Evolutionary conservation across 2,797 vertebrate species (phyloP).

Genomic region (Epinephelus coioides): DNA sequence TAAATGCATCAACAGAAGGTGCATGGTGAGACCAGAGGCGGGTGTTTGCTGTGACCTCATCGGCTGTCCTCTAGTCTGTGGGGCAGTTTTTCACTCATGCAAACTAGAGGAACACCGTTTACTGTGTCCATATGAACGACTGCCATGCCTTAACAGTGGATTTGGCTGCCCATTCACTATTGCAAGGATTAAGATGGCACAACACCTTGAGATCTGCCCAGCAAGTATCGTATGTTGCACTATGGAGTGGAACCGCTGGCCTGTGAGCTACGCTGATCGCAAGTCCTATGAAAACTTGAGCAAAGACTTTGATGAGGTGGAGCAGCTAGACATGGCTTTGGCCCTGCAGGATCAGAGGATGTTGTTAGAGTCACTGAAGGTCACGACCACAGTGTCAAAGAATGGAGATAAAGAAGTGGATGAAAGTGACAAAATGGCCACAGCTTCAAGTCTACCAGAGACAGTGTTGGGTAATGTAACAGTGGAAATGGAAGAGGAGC

Average conservation of each 20-base stretch:
- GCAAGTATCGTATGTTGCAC: conserved; percentile 99
- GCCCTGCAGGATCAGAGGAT: conserved; percentile 99
- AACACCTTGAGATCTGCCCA: conserved; percentile 94
- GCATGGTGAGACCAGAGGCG: conserved; percentile 94
- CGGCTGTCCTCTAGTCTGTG: conserved; percentile 95
- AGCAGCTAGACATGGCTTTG: conserved; percentile 98
- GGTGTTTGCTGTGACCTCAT: conserved; percentile 94
- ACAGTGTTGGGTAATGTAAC: conserved; percentile 59
- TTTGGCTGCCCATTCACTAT: conserved; percentile 97
- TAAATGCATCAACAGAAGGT: conserved; percentile 96
- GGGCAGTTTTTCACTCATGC: conserved; percentile 96
- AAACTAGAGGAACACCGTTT: conserved; percentile 95
- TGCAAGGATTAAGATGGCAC: conserved; percentile 92
- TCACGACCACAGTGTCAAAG: conserved; percentile 94
- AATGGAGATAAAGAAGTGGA: conserved; percentile 85
- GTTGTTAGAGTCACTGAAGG: conserved; percentile 97
- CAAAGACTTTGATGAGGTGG: conserved; percentile 96
- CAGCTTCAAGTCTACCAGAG: conserved; percentile 81
- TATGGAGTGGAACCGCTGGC: conserved; percentile 99
- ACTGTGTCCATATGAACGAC: conserved; percentile 94
- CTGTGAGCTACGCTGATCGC: conserved; percentile 96
- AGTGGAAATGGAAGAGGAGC: conserved; percentile 91
- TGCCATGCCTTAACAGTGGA: conserved; percentile 94
- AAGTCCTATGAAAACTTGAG: conserved; percentile 98
- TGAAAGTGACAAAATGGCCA: conserved; percentile 85